Evolutionary conservation across 2,797 vertebrate genomes (phyloP).

Genomic region (Knipowitschia caucasica): DNA sequence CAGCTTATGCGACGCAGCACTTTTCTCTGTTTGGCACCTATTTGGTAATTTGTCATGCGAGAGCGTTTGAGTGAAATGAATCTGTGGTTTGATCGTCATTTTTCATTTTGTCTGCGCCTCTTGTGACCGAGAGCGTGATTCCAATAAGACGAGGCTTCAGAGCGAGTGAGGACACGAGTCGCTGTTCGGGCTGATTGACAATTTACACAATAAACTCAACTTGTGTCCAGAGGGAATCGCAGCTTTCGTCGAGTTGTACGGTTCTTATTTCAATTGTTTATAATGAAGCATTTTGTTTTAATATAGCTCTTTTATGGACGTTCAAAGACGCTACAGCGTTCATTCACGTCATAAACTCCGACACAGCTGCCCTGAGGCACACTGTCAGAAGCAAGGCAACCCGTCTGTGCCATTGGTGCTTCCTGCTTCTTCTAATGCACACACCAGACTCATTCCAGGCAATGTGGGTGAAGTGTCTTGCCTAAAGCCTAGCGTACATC

Average conservation of each 20-base stretch:
- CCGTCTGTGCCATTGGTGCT: no score
- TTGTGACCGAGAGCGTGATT: background rate
- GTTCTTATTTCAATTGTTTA: no score
- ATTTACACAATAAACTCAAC: background rate
- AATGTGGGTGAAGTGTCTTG: no score
- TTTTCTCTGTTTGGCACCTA: slow-evolving; percentile 25
- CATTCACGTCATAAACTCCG: no score
- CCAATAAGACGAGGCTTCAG: background rate
- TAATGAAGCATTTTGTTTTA: no score
- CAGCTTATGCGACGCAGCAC: slow-evolving; percentile 28
- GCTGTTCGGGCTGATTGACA: background rate
- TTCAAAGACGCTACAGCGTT: no score
- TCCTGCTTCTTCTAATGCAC: no score
- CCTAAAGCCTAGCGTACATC: no score
- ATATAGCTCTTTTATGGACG: no score
- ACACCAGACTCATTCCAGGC: no score
- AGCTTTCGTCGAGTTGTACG: background rate
- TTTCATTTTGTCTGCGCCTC: slow-evolving; percentile 6
- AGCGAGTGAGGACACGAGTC: background rate
- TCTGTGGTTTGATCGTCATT: background rate
- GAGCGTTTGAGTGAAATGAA: slow-evolving; percentile 11
- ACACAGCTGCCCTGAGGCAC: no score
- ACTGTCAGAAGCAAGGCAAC: no score
- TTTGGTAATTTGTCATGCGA: slow-evolving; percentile 30
- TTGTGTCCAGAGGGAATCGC: background rate